Conservation (phyloP, 1,140 invertebrate genomes). For the Monochamus saltuarius region DNA sequence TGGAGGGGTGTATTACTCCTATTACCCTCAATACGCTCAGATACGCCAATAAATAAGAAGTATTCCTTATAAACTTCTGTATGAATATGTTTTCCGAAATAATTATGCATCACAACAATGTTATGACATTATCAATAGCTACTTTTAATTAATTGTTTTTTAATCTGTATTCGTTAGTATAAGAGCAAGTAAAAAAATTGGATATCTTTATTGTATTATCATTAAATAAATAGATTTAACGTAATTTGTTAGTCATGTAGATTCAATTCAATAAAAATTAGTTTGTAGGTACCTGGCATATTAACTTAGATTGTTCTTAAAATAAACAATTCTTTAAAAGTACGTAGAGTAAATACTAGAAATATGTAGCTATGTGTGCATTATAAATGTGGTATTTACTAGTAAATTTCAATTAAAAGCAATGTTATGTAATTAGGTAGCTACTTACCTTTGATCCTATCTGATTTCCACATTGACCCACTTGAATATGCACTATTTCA, state of each 20-base stretch:
- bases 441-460: conserved; percentile 45
- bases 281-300: too few species aligned
- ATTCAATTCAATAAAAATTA: too few species aligned
- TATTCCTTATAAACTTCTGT: too few species aligned
- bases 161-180: neutral
- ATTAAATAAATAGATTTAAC: neutral
- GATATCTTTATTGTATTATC: neutral
- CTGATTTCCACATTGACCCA: conserved; percentile 85
- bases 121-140: conserved; percentile 11
- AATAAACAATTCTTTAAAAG: too few species aligned
- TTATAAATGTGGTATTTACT: too few species aligned
- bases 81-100: too few species aligned
- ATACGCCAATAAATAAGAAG: too few species aligned
- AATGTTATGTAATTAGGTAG: neutral
- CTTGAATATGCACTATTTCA: conserved; percentile 81
- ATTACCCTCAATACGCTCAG: too few species aligned
- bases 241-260: conserved; percentile 2
- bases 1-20: too few species aligned
- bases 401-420: neutral
- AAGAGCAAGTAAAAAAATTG: neutral
- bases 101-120: conserved; percentile 2
- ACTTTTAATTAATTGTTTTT: conserved; percentile 11
- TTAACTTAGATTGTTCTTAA: too few species aligned
- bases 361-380: too few species aligned
- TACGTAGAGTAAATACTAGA: too few species aligned